Evolutionary conservation across 2,888 invertebrate species (phyloP).

Genomic region (Cephus pygmeus): DNA sequence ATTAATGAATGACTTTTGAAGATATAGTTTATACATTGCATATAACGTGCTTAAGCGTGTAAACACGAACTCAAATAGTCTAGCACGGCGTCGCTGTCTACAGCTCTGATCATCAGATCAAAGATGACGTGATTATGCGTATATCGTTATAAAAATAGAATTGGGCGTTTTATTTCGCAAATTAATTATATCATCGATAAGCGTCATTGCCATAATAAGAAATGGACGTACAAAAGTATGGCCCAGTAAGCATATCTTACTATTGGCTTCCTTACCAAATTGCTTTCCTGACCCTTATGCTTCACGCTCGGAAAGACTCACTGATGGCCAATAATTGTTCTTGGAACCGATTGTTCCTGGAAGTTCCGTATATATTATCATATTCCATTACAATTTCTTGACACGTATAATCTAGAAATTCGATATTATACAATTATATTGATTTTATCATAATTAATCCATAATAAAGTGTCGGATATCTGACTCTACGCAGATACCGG

Average conservation of each 20-base stretch:
- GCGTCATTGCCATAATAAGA: not conserved
- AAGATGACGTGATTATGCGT: not conserved
- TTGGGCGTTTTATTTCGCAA: not conserved
- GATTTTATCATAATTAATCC: not conserved
- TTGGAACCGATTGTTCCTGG: not conserved
- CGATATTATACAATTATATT: not conserved
- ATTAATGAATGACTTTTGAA: not conserved
- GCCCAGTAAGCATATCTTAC: not conserved
- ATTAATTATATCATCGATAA: not conserved
- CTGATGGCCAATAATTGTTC: not conserved
- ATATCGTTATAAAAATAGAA: not conserved
- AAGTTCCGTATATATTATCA: not conserved
- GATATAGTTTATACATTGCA: not conserved
- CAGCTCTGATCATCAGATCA: not conserved
- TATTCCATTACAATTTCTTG: not conserved
- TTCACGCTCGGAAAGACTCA: too few relatives aligned
- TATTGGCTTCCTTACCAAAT: too few relatives aligned
- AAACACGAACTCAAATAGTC: not conserved
- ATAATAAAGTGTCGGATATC: not conserved
- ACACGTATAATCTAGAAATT: not conserved
- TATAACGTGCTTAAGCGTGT: not conserved
- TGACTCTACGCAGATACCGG: not conserved
- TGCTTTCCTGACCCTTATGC: too few relatives aligned
- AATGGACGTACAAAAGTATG: not conserved
- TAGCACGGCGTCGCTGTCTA: not conserved